phyloP scores from a whole-genome alignment of 2,888 invertebrate genomes.

The Smittia sp. region DNA sequence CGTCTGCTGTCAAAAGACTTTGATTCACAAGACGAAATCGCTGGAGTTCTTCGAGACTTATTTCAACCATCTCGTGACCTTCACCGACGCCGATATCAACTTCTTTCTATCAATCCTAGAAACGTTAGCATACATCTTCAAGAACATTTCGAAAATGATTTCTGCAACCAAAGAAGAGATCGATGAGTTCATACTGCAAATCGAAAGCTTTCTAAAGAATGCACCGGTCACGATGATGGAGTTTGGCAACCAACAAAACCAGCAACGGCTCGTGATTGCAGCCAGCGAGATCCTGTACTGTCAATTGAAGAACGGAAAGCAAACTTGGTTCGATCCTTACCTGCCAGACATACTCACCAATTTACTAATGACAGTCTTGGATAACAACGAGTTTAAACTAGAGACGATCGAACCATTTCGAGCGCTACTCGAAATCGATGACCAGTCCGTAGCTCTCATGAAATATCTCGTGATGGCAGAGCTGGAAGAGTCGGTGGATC shows the following conservation, averaged over 20 bases:
- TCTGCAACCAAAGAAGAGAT: neutral
- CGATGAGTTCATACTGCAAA: neutral
- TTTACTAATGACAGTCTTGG: neutral
- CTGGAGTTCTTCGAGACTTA: neutral
- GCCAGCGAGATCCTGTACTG: neutral
- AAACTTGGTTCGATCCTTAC: neutral
- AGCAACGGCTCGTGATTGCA: neutral
- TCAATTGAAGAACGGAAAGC: neutral
- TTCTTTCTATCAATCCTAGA: neutral
- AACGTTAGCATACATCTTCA: neutral
- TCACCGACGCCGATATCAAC: neutral
- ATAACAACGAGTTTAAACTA: neutral
- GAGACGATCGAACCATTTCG: neutral
- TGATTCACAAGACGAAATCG: neutral
- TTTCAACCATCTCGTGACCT: neutral
- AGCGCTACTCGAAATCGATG: neutral
- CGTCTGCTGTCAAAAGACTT: neutral
- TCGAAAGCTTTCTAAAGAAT: neutral
- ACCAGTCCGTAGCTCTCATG: neutral
- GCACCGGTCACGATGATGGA: neutral
- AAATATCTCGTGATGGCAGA: neutral
- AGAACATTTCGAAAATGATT: neutral
- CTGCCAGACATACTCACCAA: neutral
- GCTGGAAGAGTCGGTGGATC: neutral
- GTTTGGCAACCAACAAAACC: neutral